Evolutionary conservation across 2,888 invertebrate genomes (phyloP).

Genomic region (Plebejus anna): DNA sequence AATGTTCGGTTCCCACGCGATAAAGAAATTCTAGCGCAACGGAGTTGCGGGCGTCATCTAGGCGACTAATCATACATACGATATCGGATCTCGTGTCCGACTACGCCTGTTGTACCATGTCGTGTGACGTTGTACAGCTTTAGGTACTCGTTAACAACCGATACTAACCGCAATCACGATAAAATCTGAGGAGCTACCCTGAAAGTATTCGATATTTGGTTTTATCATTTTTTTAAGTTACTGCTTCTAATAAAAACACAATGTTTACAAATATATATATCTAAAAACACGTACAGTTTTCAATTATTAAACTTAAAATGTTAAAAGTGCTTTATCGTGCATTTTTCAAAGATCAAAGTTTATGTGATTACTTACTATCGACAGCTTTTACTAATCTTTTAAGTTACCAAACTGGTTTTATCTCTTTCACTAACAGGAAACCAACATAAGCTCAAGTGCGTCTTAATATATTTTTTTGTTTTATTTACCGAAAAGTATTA

Average conservation of each 20-base stretch:
- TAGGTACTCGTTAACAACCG: neutral
- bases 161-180: neutral
- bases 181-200: neutral
- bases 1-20: too few relatives aligned
- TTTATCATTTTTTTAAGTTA: neutral
- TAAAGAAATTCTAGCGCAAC: too few relatives aligned
- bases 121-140: neutral
- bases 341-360: neutral
- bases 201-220: neutral
- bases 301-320: too few relatives aligned
- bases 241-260: neutral
- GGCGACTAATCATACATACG: neutral
- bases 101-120: neutral
- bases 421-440: neutral
- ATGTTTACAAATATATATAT: neutral
- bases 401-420: constrained; percentile 1
- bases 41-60: too few relatives aligned
- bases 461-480: too few relatives aligned
- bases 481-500: too few relatives aligned
- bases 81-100: neutral
- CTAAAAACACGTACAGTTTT: too few relatives aligned
- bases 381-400: neutral
- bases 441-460: neutral
- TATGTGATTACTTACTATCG: neutral
- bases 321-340: too few relatives aligned